phyloP scores from a whole-genome alignment of 2,797 vertebrate species.

The Cryptoblepharus egeriae region DNA sequence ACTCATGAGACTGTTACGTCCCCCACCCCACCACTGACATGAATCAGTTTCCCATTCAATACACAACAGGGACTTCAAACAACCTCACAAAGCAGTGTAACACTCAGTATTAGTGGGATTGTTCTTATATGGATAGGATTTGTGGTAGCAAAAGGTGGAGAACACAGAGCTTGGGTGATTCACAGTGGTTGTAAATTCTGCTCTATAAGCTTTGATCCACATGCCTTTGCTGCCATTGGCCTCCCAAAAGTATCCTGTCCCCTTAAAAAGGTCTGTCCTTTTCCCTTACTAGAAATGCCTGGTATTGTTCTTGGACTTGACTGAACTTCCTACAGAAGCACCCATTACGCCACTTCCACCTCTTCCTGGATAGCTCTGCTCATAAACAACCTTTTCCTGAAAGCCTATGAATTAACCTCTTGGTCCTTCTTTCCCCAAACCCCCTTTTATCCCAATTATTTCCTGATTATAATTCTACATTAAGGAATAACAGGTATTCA shows the following conservation, averaged over 20 bases:
- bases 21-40: conserved; percentile 41
- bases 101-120: conserved; percentile 61
- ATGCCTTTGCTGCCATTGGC: background rate
- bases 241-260: background rate
- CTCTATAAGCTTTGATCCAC: background rate
- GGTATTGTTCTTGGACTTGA: background rate
- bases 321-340: background rate
- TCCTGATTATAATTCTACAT: background rate
- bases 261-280: background rate
- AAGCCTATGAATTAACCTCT: background rate
- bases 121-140: conserved; percentile 63
- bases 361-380: background rate
- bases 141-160: conserved; percentile 1
- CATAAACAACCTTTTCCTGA: background rate
- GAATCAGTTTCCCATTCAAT: conserved; percentile 48
- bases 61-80: conserved; percentile 42
- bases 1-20: conserved; percentile 44
- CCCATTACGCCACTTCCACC: background rate
- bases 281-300: background rate
- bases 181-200: background rate
- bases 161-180: conserved; percentile 27
- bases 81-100: conserved; percentile 62
- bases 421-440: background rate
- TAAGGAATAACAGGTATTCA: background rate
- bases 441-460: background rate